Base-by-base conservation (phyloP, 2,797 vertebrate species). In the Sebastes itinus region DNA sequence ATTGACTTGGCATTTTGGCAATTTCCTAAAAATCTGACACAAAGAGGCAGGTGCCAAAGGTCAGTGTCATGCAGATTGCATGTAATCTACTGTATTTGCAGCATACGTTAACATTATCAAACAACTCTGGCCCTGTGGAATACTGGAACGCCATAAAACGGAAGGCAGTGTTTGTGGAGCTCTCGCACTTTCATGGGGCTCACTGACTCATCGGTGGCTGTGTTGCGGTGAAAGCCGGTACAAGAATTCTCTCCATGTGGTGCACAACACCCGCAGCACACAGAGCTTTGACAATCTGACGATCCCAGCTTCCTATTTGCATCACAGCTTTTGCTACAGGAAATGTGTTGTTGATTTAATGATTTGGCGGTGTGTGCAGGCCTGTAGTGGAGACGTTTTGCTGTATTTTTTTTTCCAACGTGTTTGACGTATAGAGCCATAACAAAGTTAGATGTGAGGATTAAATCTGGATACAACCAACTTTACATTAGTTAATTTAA, bases 181-280 rank as follows among this genome's bases (percentile, higher is more conserved):
- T 74, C 38, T 59, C 81, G 42, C 77, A 79, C 82, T 85, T 90
- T 86, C 71, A 76, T 58, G 62, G 67, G 58, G 72, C 65, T 72
- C 62, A 74, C 86, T 83, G 80, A 93, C 76, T 87, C 81, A 84
- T 92, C 85, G 59, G 80, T 78, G 79, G 86, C 79, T 77, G 86
- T 87, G 86, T 76, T 88, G 85, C 38, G 68, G 86, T 89, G 83
- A 81, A 88, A 88, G 69, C 75, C 79, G 58, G 86, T 90, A 91
- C 91, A 92, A 82, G 87, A 90, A 75, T 78, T 89, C 82, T 78
- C 90, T 78, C 84, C 88, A 93, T 89, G 87, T 91, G 93, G 91
- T 81, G 72, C 60, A 46, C 77, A 82, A 77, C 90, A 87, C 87
- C 81, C 62, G 64, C 80, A 54, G 81, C 72, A 89, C 84, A 75